These are phyloP conservation scores for Stenodera caucasica DNA, from an alignment of 2,888 invertebrate species.

Conservation along the genomic window DNA sequence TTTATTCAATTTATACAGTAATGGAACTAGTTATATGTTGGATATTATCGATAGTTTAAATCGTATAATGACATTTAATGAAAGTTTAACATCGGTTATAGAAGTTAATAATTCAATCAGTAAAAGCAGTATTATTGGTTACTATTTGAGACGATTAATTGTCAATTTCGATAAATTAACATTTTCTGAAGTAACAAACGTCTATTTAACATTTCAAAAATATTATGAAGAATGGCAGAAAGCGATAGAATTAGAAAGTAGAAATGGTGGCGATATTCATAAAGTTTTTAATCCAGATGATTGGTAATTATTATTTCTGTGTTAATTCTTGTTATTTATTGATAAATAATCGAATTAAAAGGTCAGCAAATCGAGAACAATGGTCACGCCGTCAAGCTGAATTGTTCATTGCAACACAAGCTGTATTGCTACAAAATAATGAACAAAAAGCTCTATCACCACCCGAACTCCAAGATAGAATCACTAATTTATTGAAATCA, in stretches of 20 bases:
- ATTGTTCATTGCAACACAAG: slow-evolving; percentile 85
- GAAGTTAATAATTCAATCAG: slow-evolving; percentile 53
- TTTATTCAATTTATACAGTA: slow-evolving; percentile 61
- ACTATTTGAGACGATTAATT: slow-evolving; percentile 80
- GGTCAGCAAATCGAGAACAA: slow-evolving; percentile 62
- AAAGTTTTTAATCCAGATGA: slow-evolving; percentile 27
- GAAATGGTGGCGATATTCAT: slow-evolving; percentile 21
- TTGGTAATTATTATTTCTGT: slow-evolving; percentile 32
- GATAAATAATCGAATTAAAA: slow-evolving; percentile 15
- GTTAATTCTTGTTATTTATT: not conserved
- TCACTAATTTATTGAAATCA: slow-evolving; percentile 71
- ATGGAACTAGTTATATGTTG: slow-evolving; percentile 55
- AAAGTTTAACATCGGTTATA: slow-evolving; percentile 25
- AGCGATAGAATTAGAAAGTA: slow-evolving; percentile 24
- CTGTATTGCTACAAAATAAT: slow-evolving; percentile 77
- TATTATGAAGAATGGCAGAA: slow-evolving; percentile 60
- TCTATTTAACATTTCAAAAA: slow-evolving; percentile 71
- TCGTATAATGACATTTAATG: slow-evolving; percentile 38
- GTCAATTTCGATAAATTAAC: slow-evolving; percentile 80
- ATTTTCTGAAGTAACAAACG: slow-evolving; percentile 78
- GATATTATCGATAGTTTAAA: slow-evolving; percentile 48
- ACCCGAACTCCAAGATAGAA: slow-evolving; percentile 72
- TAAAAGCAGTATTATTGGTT: slow-evolving; percentile 69
- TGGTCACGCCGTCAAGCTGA: slow-evolving; percentile 91
- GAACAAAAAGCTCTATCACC: slow-evolving; percentile 79